A percentile compares a stretch with the other conserved stretches of the same genome.
Evolutionary conservation across 1,140 invertebrate genomes (phyloP).

Genomic region (Temnothorax nylanderi): DNA sequence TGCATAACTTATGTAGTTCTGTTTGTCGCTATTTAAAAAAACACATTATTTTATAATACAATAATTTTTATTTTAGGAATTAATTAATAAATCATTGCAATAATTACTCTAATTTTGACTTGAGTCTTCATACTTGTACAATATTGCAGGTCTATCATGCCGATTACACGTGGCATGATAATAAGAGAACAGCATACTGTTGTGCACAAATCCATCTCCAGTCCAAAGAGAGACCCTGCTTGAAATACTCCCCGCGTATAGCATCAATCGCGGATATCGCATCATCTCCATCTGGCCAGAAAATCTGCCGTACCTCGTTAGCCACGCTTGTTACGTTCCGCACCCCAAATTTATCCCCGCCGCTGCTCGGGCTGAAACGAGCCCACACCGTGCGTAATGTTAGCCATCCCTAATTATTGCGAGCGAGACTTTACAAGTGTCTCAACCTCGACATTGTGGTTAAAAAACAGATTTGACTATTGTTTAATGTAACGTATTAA

Average conservation of each 20-base stretch:
- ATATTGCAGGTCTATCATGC: slow-evolving; percentile 22
- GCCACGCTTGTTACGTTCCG: slow-evolving; percentile 82
- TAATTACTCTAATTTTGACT: background rate
- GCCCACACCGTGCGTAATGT: slow-evolving; percentile 55
- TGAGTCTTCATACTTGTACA: slow-evolving; percentile 1
- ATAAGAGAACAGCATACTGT: slow-evolving; percentile 52
- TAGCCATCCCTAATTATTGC: slow-evolving; percentile 81
- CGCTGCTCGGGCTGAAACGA: slow-evolving; percentile 50
- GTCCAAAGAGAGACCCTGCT: slow-evolving; percentile 52
- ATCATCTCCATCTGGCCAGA: slow-evolving; percentile 84
- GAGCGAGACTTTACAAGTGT: slow-evolving; percentile 77
- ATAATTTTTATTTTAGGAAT: too few species aligned
- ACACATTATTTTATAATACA: too few species aligned
- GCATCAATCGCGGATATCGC: slow-evolving; percentile 83
- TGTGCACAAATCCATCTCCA: slow-evolving; percentile 63
- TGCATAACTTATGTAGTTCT: background rate
- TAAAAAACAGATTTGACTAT: slow-evolving; percentile 28
- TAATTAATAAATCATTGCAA: background rate
- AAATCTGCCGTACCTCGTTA: slow-evolving; percentile 84
- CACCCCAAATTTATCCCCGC: slow-evolving; percentile 73
- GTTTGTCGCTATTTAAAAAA: background rate
- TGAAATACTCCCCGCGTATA: slow-evolving; percentile 52
- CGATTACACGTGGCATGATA: slow-evolving; percentile 53
- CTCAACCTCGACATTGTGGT: slow-evolving; percentile 38
- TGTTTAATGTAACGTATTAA: slow-evolving; percentile 15